Conservation (phyloP, 2,888 invertebrate species). For the Petrolisthes manimaculis region DNA sequence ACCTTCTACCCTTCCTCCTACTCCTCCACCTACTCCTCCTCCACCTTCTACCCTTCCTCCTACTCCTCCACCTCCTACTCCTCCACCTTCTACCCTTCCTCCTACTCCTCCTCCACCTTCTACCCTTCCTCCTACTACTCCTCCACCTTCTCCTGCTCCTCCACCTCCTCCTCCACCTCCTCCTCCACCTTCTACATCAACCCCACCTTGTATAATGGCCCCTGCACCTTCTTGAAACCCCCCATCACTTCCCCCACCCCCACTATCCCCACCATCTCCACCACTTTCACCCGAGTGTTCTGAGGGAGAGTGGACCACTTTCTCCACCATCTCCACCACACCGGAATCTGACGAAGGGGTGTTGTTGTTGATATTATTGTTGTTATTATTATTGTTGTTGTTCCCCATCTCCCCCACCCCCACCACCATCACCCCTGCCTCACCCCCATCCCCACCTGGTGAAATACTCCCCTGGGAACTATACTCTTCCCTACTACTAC, state of each 20-base stretch:
- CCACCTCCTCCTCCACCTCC: too few species aligned
- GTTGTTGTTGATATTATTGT: not conserved
- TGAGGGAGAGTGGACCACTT: constrained; percentile 32
- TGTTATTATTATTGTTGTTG: not conserved
- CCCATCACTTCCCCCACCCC: not conserved
- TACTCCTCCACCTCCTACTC: too few species aligned
- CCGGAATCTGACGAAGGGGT: constrained; percentile 64
- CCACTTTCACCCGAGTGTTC: constrained; percentile 30
- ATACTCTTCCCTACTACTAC: not conserved
- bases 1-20: not conserved
- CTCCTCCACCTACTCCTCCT: too few species aligned
- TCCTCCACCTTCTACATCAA: not conserved
- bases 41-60: too few species aligned
- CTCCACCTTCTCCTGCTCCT: too few species aligned
- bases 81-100: not conserved
- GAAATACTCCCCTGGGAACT: not conserved
- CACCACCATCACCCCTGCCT: not conserved
- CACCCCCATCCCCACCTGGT: not conserved
- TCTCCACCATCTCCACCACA: constrained; percentile 60
- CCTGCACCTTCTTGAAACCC: not conserved
- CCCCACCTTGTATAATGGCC: not conserved
- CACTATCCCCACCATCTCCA: not conserved
- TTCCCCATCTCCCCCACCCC: not conserved
- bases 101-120: not conserved
- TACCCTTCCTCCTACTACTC: too few species aligned